Conservation (phyloP, 2,113 vertebrate species). For the Pterocles orientalis region DNA sequence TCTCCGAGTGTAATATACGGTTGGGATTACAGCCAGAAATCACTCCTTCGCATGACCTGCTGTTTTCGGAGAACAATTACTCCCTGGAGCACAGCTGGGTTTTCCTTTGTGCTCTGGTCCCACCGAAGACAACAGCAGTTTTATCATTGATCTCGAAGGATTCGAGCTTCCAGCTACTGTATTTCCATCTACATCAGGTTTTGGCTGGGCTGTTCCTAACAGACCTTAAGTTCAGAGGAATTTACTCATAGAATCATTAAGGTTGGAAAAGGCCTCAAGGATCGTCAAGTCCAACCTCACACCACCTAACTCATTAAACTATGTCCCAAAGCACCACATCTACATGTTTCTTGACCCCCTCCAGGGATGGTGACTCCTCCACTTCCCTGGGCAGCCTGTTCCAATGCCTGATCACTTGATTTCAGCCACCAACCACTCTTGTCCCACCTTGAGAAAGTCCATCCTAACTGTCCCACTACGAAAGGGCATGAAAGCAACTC, state of each 20-base stretch:
- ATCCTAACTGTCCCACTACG: fast-evolving
- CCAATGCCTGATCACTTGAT: too few species aligned
- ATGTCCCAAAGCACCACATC: too few species aligned
- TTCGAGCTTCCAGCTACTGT: neutral
- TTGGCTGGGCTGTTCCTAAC: neutral
- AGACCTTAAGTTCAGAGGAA: neutral
- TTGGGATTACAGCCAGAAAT: constrained; percentile 8
- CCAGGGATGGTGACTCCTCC: too few species aligned
- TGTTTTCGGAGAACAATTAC: neutral
- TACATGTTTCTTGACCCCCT: too few species aligned
- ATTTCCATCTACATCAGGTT: neutral
- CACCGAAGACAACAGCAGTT: neutral
- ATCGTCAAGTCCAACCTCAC: too few species aligned
- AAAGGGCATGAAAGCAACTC: neutral
- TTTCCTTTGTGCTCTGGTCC: neutral
- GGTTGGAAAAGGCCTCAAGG: too few species aligned
- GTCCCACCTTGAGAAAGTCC: neutral
- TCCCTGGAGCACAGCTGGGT: neutral
- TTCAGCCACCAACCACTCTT: neutral
- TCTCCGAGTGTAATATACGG: neutral
- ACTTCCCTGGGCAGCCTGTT: too few species aligned
- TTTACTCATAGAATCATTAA: neutral
- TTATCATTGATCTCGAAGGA: neutral
- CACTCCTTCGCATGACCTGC: neutral
- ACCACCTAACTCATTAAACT: too few species aligned